Evolutionary conservation across 2,888 invertebrate genomes (phyloP).

Genomic region (Didymodactylos carnosus): DNA sequence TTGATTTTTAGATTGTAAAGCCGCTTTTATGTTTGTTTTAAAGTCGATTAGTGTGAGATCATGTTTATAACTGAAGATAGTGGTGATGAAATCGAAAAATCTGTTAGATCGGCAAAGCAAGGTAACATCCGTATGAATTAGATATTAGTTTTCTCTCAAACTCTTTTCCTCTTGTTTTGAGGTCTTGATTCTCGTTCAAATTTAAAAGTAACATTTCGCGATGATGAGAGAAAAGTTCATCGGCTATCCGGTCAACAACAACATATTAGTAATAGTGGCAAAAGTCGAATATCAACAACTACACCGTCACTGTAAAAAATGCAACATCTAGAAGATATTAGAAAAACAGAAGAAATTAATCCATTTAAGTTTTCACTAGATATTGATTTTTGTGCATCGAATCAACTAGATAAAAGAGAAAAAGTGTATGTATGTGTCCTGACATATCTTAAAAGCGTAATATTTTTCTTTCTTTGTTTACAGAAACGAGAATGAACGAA

Average conservation of each 20-base stretch:
- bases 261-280: no score
- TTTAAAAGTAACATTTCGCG: neutral
- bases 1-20: no score
- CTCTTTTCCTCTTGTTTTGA: neutral
- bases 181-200: neutral
- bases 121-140: no score
- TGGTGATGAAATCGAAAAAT: neutral
- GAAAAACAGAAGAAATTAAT: no score
- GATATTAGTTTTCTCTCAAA: no score
- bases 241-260: neutral
- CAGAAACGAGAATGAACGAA: slow-evolving; percentile 20
- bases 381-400: slow-evolving; percentile 31
- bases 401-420: slow-evolving; percentile 31
- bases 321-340: no score
- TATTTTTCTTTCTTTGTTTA: neutral
- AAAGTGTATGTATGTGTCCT: slow-evolving; percentile 24
- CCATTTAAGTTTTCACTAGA: slow-evolving; percentile 34
- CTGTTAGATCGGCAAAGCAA: neutral
- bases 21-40: no score
- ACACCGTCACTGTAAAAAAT: no score
- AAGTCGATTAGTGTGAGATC: no score
- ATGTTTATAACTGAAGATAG: neutral
- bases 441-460: slow-evolving; percentile 20
- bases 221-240: neutral
- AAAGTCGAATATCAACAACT: no score